These are phyloP conservation scores for Gymnothorax javanicus DNA, from an alignment of 2,797 vertebrate species.

Conservation along the genomic window DNA sequence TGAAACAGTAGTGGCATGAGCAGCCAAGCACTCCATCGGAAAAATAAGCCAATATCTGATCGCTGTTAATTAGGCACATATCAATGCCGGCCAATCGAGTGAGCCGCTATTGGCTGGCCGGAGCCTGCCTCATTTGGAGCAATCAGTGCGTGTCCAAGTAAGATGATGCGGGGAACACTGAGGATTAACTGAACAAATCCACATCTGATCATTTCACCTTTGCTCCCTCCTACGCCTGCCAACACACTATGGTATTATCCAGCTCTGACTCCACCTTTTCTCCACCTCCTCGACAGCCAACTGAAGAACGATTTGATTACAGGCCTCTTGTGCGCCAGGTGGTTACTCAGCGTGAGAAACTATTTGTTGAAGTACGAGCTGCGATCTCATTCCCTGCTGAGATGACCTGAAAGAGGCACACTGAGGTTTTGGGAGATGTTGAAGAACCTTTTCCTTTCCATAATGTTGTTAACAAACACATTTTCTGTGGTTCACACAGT, in stretches of 20 bases:
- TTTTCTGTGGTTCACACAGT: neutral
- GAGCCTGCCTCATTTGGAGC: neutral
- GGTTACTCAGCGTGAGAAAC: neutral
- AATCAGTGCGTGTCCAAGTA: neutral
- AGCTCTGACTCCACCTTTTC: neutral
- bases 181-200: neutral
- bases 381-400: neutral
- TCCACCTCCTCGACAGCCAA: neutral
- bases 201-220: neutral
- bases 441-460: neutral
- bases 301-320: neutral
- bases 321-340: neutral
- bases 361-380: neutral
- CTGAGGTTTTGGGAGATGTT: neutral
- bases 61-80: neutral
- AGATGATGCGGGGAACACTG: neutral
- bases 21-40: neutral
- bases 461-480: neutral
- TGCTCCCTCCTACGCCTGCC: neutral
- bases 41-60: conserved; percentile 1
- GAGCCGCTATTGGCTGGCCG: neutral
- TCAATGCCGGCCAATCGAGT: neutral
- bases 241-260: neutral
- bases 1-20: neutral
- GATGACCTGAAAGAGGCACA: neutral